Evolutionary conservation across 2,888 invertebrate genomes (phyloP).

Genomic region (Lasioglossum figueresi): DNA sequence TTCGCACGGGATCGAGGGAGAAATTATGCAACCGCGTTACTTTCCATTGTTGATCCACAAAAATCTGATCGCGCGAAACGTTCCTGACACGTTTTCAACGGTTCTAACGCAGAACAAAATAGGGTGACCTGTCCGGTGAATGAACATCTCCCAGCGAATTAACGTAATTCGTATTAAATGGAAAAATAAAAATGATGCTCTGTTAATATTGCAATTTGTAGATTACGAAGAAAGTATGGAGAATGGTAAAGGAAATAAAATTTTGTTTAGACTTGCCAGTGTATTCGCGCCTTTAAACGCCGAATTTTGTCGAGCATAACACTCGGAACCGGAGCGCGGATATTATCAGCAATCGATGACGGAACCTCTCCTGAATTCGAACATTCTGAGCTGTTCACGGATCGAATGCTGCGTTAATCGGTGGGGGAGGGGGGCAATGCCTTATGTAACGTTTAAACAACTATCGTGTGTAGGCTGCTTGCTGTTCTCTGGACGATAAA

Average conservation of each 20-base stretch:
- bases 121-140: neutral
- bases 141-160: neutral
- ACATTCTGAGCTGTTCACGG: neutral
- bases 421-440: constrained; percentile 7
- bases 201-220: neutral
- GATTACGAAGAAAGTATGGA: neutral
- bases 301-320: neutral
- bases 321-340: neutral
- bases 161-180: neutral
- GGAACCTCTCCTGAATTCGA: constrained; percentile 20
- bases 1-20: neutral
- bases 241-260: neutral
- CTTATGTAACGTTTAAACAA: constrained; percentile 50
- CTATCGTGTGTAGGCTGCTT: constrained; percentile 33
- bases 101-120: neutral
- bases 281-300: neutral
- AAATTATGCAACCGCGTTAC: constrained; percentile 10
- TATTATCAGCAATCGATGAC: constrained; percentile 33
- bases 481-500: constrained; percentile 60
- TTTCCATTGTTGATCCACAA: neutral
- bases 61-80: neutral
- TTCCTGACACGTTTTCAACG: neutral
- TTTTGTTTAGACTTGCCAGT: neutral
- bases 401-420: constrained; percentile 45
- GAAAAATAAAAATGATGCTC: neutral